Evolutionary conservation across 2,113 vertebrate species (phyloP), one percentile per base, ranked within the genome.

Genomic region (Sinocyclocheilus maitianheensis): DNA sequence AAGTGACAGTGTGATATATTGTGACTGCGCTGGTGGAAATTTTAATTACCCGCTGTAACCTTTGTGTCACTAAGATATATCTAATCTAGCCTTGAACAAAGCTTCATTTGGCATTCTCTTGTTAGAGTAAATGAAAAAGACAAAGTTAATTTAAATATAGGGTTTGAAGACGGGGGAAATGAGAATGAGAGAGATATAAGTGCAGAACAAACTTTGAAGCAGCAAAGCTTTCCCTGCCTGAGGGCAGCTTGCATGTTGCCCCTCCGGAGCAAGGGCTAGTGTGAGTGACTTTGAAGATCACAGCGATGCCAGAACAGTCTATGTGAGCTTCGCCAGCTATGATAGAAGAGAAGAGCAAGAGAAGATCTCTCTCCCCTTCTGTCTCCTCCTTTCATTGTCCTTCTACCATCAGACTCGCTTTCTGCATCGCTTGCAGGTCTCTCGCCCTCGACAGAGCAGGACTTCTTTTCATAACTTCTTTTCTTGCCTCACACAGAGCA

Each of bases 201-300:
- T 62, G 84, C 67, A 84, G 13, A 85, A 77, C 67, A 87, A 91
- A 89, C 87, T 90, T 87, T 88, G 63, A 91, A 87, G 87, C 79
- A 81, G 77, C 72, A 75, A 62, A 83, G 30, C 78, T 78, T 89
- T 43, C 75, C n/a, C 40, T 40, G 87, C 87, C 89, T 89, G 84
- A 89, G 89, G 82, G 89, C 81, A 87, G 89, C 71, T 13, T 43
- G 51, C 26, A 71, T 71, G 46, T 53, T 83, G 77, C 62, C 78
- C 86, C 77, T 89, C 86, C 79, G 83, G 71, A 85, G 16, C 34
- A 78, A 55, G 55, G 60, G 30, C 62, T 60, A 26, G 53, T 78
- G 51, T 60, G 22, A 65, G 60, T 18, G 53, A 74, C 89, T 90
- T 89, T 89, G 90, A 89, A 87, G 88, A 90, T 83, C 88, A 87